phyloP scores from a whole-genome alignment of 2,888 invertebrate genomes.

The Cryptus viduatorius region DNA sequence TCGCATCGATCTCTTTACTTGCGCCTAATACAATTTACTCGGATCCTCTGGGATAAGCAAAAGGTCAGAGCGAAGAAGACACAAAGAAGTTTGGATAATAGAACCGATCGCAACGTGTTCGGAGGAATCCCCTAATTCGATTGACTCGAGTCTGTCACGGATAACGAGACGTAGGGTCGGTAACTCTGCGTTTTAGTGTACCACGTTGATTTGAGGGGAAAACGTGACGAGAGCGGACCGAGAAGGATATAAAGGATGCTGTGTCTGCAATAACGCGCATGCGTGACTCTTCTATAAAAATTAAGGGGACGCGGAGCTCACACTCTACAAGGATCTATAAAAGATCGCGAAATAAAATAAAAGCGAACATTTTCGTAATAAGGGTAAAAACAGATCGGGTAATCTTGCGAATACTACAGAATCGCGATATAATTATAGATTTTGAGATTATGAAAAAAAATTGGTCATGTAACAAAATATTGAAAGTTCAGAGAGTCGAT shows the following conservation, averaged over 20 bases:
- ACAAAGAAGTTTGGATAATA: background rate
- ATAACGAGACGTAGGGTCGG: conserved; percentile 11
- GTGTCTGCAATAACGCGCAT: no score
- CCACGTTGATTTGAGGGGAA: conserved; percentile 1
- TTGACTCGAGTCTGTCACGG: conserved; percentile 15
- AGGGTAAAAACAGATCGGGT: background rate
- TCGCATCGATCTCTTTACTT: background rate
- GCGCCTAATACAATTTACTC: background rate
- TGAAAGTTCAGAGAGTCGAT: background rate
- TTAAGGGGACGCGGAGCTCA: no score
- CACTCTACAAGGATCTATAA: background rate
- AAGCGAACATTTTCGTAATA: background rate
- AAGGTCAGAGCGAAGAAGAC: background rate
- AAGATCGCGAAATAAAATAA: conserved; percentile 7
- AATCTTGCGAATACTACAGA: no score
- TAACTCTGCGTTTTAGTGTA: conserved; percentile 13
- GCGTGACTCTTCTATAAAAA: no score
- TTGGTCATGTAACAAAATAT: background rate
- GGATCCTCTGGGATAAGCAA: background rate
- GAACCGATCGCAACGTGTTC: conserved; percentile 7
- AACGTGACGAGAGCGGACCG: conserved; percentile 11
- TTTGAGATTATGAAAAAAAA: no score
- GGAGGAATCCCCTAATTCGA: conserved; percentile 10
- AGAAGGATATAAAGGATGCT: background rate
- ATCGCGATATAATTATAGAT: no score